Conservation (phyloP, 2,888 invertebrate species). For the Steromphala cineraria region DNA sequence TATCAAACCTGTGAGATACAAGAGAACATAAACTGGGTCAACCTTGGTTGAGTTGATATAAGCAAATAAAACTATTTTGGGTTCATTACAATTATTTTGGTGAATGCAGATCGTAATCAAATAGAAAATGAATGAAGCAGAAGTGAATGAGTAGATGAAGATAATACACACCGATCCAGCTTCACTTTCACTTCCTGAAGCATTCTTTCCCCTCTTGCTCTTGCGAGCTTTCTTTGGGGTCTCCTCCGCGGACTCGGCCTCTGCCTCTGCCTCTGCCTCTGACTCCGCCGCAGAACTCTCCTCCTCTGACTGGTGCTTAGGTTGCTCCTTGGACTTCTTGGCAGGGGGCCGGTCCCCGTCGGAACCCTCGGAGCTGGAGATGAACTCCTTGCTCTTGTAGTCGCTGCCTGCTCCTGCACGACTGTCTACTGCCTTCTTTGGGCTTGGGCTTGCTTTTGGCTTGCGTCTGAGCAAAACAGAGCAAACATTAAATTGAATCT, state of each 20-base stretch:
- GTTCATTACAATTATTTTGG: too few relatives aligned
- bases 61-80: too few relatives aligned
- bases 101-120: too few relatives aligned
- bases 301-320: background rate
- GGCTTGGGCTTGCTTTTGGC: slow-evolving; percentile 19
- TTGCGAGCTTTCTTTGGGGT: background rate
- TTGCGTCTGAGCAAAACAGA: background rate
- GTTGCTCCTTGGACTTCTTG: slow-evolving; percentile 70
- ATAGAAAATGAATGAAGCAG: too few relatives aligned
- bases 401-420: slow-evolving; percentile 77
- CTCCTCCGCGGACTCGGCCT: background rate
- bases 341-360: slow-evolving; percentile 70
- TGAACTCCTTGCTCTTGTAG: slow-evolving; percentile 95
- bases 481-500: too few relatives aligned
- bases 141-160: too few relatives aligned
- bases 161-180: too few relatives aligned
- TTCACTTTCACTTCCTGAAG: background rate
- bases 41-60: too few relatives aligned
- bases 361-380: slow-evolving; percentile 79
- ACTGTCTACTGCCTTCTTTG: slow-evolving; percentile 46
- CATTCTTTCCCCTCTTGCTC: background rate
- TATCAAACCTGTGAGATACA: too few relatives aligned
- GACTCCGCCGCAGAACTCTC: background rate
- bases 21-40: too few relatives aligned
- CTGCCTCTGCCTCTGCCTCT: background rate